Evolutionary conservation across 2,797 vertebrate genomes (phyloP).

Genomic region (Acomys russatus): DNA sequence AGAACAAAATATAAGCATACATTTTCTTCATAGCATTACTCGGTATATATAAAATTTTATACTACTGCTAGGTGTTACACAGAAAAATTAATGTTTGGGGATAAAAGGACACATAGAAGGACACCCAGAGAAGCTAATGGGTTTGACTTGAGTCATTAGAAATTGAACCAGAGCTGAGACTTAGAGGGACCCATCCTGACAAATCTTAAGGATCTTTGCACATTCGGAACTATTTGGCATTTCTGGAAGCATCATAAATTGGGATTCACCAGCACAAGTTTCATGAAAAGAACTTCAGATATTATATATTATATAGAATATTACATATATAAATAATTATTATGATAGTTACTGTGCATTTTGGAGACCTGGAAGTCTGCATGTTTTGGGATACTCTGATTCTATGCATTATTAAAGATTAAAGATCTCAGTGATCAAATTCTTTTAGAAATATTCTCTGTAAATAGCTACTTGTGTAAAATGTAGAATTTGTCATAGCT

Average conservation of each 20-base stretch:
- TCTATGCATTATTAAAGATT: neutral
- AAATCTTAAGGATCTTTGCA: neutral
- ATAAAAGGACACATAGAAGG: neutral
- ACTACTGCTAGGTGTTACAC: neutral
- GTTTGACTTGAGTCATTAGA: neutral
- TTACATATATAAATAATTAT: too few species aligned
- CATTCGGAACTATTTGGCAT: neutral
- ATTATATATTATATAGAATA: neutral
- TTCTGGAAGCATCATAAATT: neutral
- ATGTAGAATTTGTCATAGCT: neutral
- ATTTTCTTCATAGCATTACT: neutral
- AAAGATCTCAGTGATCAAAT: neutral
- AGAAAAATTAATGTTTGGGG: neutral
- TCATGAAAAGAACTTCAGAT: neutral
- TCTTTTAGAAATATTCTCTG: neutral
- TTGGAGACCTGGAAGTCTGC: neutral
- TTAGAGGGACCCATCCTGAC: neutral
- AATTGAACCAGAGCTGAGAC: neutral
- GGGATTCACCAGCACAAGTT: neutral
- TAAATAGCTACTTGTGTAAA: slow-evolving; percentile 2
- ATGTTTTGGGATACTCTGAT: neutral
- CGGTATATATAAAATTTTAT: neutral
- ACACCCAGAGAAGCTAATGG: neutral
- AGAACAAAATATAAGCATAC: neutral
- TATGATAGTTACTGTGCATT: neutral